phyloP scores from a whole-genome alignment of 2,797 vertebrate genomes.

The Coregonus ussuriensis region DNA sequence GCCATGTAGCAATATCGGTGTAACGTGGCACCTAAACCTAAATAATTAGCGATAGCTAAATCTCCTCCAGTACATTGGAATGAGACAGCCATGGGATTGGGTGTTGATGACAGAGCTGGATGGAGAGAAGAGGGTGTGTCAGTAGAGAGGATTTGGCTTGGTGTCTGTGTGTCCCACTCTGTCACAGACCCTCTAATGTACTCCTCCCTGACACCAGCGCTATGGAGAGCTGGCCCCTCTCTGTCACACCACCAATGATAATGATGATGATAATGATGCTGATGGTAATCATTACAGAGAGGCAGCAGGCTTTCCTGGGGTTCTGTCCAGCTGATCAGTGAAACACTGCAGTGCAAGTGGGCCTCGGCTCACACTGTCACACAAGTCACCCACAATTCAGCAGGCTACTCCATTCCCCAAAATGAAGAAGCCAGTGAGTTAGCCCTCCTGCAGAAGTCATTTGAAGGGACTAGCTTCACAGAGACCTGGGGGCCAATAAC shows the following conservation, averaged over 20 bases:
- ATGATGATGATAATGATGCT: not conserved
- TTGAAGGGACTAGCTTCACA: not conserved
- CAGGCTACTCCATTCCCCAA: not conserved
- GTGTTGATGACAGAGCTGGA: not conserved
- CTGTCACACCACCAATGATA: not conserved
- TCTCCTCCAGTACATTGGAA: not conserved
- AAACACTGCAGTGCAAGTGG: not conserved
- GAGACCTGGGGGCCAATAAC: not conserved
- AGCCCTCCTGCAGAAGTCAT: not conserved
- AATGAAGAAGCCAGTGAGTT: not conserved
- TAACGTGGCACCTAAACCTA: too few species aligned
- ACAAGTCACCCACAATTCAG: not conserved
- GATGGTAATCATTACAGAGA: not conserved
- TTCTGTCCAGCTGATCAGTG: not conserved
- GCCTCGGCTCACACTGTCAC: not conserved
- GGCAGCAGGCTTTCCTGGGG: not conserved
- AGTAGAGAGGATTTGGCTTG: not conserved
- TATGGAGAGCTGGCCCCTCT: not conserved
- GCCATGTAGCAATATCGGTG: too few species aligned
- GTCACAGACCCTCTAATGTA: not conserved
- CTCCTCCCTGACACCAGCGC: not conserved
- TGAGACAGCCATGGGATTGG: not conserved
- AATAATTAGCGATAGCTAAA: not conserved
- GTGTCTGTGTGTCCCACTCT: not conserved
- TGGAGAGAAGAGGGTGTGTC: not conserved